Evolutionary conservation across 2,888 invertebrate species (phyloP).

Genomic region (Autographa gamma): DNA sequence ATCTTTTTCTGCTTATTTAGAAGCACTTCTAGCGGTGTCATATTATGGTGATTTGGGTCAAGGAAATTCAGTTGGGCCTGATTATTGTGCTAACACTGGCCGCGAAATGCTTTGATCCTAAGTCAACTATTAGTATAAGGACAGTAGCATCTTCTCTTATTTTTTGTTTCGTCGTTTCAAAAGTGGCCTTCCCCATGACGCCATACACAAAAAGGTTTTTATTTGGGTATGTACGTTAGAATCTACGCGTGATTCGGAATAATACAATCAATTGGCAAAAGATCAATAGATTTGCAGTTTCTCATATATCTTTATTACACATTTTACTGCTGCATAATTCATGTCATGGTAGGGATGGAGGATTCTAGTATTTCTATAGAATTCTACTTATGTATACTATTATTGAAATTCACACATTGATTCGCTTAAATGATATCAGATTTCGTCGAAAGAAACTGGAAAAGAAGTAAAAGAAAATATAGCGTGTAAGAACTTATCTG

Average conservation of each 20-base stretch:
- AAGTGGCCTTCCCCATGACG: neutral
- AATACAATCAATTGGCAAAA: conserved; percentile 6
- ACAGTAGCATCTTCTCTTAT: neutral
- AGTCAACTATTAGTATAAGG: neutral
- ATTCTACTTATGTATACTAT: neutral
- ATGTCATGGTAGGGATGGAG: conserved; percentile 2
- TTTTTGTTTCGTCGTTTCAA: neutral
- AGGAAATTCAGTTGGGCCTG: too few relatives aligned
- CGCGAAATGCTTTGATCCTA: neutral
- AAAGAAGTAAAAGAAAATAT: neutral
- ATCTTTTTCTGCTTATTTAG: too few relatives aligned
- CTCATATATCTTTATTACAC: conserved; percentile 9
- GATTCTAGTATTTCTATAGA: neutral
- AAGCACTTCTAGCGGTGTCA: too few relatives aligned
- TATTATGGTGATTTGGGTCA: too few relatives aligned
- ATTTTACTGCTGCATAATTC: conserved; percentile 2
- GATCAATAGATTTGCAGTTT: neutral
- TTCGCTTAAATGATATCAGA: too few relatives aligned
- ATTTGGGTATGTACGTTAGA: neutral
- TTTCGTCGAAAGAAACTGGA: neutral
- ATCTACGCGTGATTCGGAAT: neutral
- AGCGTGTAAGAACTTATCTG: neutral
- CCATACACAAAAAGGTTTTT: neutral
- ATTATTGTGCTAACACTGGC: neutral
- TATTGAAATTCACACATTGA: neutral